A percentile compares a stretch with the other conserved stretches of the same genome.
Evolutionary conservation across 2,797 vertebrate species (phyloP).

Genomic region (Diglossa cyanea): DNA sequence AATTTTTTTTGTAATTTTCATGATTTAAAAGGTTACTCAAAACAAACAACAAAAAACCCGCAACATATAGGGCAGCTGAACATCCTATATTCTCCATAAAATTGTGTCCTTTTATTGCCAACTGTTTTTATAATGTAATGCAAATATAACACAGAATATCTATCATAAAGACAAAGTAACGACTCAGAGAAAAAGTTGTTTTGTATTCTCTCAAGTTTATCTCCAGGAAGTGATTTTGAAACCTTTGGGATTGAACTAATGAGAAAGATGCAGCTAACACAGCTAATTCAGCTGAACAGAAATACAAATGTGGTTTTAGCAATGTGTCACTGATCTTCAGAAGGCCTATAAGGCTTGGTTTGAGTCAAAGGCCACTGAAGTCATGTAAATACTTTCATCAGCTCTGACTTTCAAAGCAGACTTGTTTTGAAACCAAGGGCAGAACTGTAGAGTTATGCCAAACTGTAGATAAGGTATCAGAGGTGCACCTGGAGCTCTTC

Average conservation of each 20-base stretch:
- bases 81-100: neutral
- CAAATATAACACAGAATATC: neutral
- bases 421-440: neutral
- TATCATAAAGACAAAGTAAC: neutral
- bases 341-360: neutral
- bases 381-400: neutral
- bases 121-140: neutral
- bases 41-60: neutral
- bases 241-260: neutral
- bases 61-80: neutral
- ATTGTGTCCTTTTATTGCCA: neutral
- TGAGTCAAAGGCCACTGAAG: neutral
- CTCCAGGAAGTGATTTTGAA: neutral
- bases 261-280: neutral
- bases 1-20: neutral
- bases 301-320: neutral
- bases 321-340: neutral
- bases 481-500: neutral
- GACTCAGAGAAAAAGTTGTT: neutral
- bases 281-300: neutral
- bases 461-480: neutral
- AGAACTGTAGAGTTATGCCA: neutral
- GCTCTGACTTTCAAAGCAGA: neutral
- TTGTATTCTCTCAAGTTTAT: neutral
- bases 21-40: neutral